Base-by-base conservation (phyloP, 1,140 invertebrate species). In the Liolophura sinensis region DNA sequence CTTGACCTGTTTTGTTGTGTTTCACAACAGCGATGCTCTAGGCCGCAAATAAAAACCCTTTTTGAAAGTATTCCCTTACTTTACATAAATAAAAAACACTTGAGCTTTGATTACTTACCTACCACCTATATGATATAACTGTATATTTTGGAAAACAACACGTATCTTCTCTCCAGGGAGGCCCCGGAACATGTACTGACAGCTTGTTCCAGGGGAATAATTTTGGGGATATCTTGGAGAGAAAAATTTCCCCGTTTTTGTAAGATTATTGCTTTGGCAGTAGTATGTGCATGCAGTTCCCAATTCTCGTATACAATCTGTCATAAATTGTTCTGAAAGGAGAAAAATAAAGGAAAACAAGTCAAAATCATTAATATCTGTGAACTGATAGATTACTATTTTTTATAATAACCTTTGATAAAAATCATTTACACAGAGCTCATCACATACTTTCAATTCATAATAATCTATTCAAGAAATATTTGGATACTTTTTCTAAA, bases 141-240 rank as follows among this genome's bases (percentile, higher is more conserved):
- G 78, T 46, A 80, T 73, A 49, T 76, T 77, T 27, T 84, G 77
- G 57, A 87, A 86, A 9, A 79, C 68, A 40, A 87, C 66, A 70
- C 78, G 76, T 3, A 86, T 79, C 63, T 81, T 65, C 67, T 87
- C 84, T 51, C 83, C 81, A 22, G 76, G 73, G 46, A 77, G 78
- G 65, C 70, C 83, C 60, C 72, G 86, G 83, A 95, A 93, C 73
- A 89, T 88, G 85, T 93, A 94, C 66, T 89, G 89, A 84, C 93
- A 95, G 51, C 88, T 87, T 71, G 91, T 87, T 78, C 92, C 90
- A 72, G 89, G 90, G n/a, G 92, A 92, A 79, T 94, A 94, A 69
- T 88, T 91, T 50, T 92, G 92, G 11, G 93, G 93, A 84, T 93
- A 94, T 68, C 90, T 86, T 1, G 92, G 92, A 51, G 92, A 93